These are phyloP conservation scores for Hypomecis atomaria DNA, from an alignment of 2,888 invertebrate species.

Conservation along the genomic window DNA sequence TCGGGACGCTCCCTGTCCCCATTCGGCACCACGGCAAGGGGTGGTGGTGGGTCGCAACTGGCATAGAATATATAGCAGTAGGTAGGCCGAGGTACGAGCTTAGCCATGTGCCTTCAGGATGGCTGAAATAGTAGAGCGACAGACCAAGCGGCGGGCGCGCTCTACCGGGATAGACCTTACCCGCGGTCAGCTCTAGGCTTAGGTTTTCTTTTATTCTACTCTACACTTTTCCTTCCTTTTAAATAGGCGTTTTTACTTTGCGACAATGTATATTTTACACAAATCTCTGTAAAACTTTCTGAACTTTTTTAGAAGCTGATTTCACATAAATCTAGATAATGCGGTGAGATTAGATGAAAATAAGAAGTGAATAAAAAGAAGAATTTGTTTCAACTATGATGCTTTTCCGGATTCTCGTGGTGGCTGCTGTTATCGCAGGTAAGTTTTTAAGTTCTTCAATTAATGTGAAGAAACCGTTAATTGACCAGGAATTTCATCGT, in stretches of 20 bases:
- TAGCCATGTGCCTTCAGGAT: constrained; percentile 53
- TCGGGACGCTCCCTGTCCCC: constrained; percentile 80
- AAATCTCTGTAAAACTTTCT: neutral
- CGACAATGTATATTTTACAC: neutral
- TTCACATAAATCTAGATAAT: constrained; percentile 18
- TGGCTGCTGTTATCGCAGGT: constrained; percentile 30
- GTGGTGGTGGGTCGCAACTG: constrained; percentile 56
- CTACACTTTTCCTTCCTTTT: neutral
- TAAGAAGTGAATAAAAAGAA: constrained; percentile 18
- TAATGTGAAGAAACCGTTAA: no score
- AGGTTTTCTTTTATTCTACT: constrained; percentile 10
- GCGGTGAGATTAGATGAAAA: constrained; percentile 29
- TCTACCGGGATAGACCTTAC: constrained; percentile 28
- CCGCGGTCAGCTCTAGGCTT: constrained; percentile 17
- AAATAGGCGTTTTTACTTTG: neutral
- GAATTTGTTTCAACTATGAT: constrained; percentile 12
- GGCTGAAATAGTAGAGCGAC: constrained; percentile 59
- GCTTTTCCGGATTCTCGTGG: constrained; percentile 24
- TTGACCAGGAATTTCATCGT: no score
- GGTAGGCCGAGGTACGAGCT: constrained; percentile 41
- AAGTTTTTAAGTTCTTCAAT: constrained; percentile 9
- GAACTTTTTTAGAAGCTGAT: neutral
- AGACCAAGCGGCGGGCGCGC: constrained; percentile 51
- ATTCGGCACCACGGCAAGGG: constrained; percentile 67
- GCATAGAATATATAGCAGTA: constrained; percentile 26